These are phyloP conservation scores for Punctoribates punctum DNA, from an alignment of 2,888 invertebrate species.

Conservation along the genomic window DNA sequence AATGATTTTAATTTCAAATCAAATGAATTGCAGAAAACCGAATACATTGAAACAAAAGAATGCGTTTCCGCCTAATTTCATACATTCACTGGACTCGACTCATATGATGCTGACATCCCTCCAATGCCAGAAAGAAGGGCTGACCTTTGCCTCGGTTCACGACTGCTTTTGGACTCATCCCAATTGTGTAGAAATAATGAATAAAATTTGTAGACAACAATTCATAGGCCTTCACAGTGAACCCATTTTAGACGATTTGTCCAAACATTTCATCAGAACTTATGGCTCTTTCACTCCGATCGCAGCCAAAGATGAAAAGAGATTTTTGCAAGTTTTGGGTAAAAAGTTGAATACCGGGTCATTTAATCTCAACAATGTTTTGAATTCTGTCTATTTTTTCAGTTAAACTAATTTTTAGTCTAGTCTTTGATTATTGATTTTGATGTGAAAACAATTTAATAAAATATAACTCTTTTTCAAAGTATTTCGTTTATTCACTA, in stretches of 20 bases:
- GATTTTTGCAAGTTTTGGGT: constrained; percentile 56
- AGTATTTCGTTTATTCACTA: no score
- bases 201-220: constrained; percentile 93
- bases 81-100: constrained; percentile 95
- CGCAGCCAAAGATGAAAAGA: not conserved
- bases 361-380: constrained; percentile 70
- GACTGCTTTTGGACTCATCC: constrained; percentile 99
- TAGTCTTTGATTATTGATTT: not conserved
- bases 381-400: constrained; percentile 79
- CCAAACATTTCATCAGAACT: constrained; percentile 65
- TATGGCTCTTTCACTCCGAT: constrained; percentile 59
- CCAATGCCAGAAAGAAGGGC: constrained; percentile 68
- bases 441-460: no score
- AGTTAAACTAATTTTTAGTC: constrained; percentile 58
- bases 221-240: constrained; percentile 93
- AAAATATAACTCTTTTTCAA: no score
- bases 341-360: constrained; percentile 59
- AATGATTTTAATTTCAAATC: not conserved
- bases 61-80: constrained; percentile 98
- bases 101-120: constrained; percentile 99
- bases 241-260: constrained; percentile 83
- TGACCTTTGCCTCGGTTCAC: constrained; percentile 94
- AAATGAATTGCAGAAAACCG: constrained; percentile 47
- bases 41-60: constrained; percentile 61
- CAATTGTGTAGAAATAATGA: constrained; percentile 77